These are phyloP conservation scores for Asobara japonica DNA, from an alignment of 1,140 invertebrate genomes.

Conservation along the genomic window DNA sequence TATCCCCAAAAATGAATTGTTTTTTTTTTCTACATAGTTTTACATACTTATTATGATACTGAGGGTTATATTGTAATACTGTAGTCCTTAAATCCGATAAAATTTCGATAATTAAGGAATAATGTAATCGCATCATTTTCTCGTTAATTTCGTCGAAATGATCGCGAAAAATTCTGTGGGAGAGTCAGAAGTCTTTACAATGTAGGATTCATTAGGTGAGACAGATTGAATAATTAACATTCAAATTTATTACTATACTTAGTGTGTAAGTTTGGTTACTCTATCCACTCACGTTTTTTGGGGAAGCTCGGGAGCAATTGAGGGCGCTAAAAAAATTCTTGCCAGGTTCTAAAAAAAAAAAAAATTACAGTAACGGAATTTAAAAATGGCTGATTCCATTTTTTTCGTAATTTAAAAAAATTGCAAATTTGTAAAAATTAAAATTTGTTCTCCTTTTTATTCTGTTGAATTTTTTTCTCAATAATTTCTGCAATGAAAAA, in stretches of 20 bases:
- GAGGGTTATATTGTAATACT: slow-evolving; percentile 23
- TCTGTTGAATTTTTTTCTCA: no score
- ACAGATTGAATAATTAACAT: slow-evolving; percentile 1
- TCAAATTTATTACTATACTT: not conserved
- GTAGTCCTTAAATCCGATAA: not conserved
- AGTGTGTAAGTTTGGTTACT: not conserved
- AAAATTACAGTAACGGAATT: no score
- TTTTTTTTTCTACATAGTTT: slow-evolving; percentile 31
- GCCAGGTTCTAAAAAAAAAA: no score
- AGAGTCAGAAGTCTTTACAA: not conserved
- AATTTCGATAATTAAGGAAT: not conserved
- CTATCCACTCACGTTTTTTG: slow-evolving; percentile 2
- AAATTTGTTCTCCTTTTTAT: no score
- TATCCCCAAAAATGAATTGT: no score
- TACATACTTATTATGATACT: slow-evolving; percentile 21
- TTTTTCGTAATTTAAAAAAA: no score
- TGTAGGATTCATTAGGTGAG: not conserved
- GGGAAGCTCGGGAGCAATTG: no score
- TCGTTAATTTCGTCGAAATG: not conserved
- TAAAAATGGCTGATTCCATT: no score
- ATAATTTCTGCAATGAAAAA: no score
- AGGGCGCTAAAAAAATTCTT: no score
- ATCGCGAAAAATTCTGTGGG: not conserved
- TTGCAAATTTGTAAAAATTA: no score
- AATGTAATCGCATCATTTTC: not conserved